Evolutionary conservation across 2,888 invertebrate genomes (phyloP).

Genomic region (Drosophila kanekoi): DNA sequence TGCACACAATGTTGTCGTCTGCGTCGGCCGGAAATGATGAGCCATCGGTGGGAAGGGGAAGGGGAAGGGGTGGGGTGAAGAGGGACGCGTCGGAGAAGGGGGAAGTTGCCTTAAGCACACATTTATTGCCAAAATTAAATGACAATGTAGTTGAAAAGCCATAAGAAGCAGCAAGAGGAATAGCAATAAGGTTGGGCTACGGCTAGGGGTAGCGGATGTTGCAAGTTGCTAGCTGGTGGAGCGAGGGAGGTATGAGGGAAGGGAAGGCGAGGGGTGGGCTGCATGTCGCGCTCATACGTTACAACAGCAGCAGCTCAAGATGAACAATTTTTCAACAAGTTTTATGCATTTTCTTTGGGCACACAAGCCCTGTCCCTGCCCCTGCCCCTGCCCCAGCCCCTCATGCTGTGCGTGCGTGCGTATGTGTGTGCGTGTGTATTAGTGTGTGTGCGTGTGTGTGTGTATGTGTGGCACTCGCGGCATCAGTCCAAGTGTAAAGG

Average conservation of each 20-base stretch:
- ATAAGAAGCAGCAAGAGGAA: constrained; percentile 18
- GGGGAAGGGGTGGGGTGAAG: not conserved
- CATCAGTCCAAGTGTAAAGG: constrained; percentile 76
- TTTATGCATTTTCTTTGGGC: constrained; percentile 61
- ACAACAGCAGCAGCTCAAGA: constrained; percentile 35
- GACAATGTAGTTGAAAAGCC: constrained; percentile 78
- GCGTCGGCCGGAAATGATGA: constrained; percentile 7
- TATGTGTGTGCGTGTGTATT: not conserved
- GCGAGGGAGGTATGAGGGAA: too few species aligned
- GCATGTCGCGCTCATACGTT: constrained; percentile 50
- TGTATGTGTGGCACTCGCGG: constrained; percentile 47
- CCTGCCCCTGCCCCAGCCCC: not conserved
- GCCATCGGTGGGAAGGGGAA: too few species aligned
- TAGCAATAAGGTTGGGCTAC: not conserved
- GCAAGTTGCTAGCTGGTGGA: too few species aligned
- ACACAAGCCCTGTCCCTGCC: too few species aligned
- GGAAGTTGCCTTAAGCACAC: constrained; percentile 42
- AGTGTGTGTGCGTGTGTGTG: not conserved
- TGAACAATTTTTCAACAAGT: constrained; percentile 77
- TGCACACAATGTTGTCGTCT: constrained; percentile 75
- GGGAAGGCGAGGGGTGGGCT: not conserved
- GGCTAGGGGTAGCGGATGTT: too few species aligned
- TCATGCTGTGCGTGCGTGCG: not conserved
- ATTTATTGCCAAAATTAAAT: constrained; percentile 83
- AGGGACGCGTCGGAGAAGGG: not conserved